phyloP scores from a whole-genome alignment of 2,888 invertebrate species.

The Thysanoteuthis rhombus region DNA sequence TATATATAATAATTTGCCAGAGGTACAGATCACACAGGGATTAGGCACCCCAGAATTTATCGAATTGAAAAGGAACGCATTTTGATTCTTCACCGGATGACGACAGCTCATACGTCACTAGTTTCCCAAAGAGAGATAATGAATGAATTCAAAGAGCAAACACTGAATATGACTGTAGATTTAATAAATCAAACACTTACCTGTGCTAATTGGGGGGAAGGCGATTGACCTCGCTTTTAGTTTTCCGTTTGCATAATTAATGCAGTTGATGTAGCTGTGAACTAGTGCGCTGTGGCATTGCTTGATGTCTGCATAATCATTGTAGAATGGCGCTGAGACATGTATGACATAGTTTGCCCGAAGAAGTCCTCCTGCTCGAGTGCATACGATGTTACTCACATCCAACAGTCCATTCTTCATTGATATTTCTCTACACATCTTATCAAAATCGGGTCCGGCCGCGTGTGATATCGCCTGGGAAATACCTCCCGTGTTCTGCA shows the following conservation, averaged over 20 bases:
- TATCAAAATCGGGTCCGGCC: slow-evolving; percentile 13
- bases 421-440: slow-evolving; percentile 25
- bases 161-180: neutral
- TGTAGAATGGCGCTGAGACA: neutral
- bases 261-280: slow-evolving; percentile 27
- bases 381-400: slow-evolving; percentile 15
- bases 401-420: slow-evolving; percentile 25
- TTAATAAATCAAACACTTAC: neutral
- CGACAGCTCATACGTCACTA: too few species aligned
- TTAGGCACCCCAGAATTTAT: too few species aligned
- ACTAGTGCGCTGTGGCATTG: slow-evolving; percentile 15
- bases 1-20: too few species aligned
- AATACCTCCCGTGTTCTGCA: slow-evolving; percentile 23
- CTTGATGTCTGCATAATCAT: slow-evolving; percentile 21
- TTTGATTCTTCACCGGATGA: too few species aligned
- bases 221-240: slow-evolving; percentile 18
- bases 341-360: slow-evolving; percentile 28
- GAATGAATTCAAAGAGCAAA: neutral
- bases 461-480: slow-evolving; percentile 23
- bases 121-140: too few species aligned
- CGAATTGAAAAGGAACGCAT: too few species aligned
- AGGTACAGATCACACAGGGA: too few species aligned
- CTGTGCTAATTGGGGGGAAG: slow-evolving; percentile 23
- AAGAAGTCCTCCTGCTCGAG: slow-evolving; percentile 22
- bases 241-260: slow-evolving; percentile 25